Conservation (phyloP, 2,113 vertebrate genomes). For the Sialia sialis region DNA sequence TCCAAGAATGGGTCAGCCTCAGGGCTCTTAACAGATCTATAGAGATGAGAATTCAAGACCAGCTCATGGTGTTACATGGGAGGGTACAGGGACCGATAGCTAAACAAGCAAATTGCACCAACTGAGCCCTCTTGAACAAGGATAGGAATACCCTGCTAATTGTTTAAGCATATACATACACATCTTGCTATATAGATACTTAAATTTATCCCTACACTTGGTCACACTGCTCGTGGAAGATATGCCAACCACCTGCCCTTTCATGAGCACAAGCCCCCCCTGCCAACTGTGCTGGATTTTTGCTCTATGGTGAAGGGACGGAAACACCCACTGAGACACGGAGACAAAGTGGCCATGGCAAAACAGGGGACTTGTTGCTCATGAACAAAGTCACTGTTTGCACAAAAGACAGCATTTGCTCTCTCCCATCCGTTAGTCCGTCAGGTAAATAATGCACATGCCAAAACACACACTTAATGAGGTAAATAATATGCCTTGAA, state of each 20-base stretch:
- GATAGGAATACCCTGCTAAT: not conserved
- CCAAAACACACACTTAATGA: slow-evolving; percentile 82
- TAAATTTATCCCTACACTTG: not conserved
- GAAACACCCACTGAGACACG: not conserved
- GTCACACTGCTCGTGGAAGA: not conserved
- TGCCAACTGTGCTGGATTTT: not conserved
- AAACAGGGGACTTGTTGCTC: not conserved
- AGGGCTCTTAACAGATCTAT: not conserved
- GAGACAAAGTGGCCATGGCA: not conserved
- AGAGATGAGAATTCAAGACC: not conserved
- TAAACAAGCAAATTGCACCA: not conserved
- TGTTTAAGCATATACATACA: not conserved
- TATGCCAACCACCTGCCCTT: not conserved
- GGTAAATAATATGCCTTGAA: slow-evolving; percentile 78
- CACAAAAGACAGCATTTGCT: slow-evolving; percentile 71
- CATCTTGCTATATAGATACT: not conserved
- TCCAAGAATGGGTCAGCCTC: not conserved
- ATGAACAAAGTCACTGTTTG: slow-evolving; percentile 59
- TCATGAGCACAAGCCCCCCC: rapidly evolving
- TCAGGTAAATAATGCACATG: slow-evolving; percentile 78
- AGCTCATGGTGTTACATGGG: not conserved
- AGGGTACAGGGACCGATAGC: rapidly evolving
- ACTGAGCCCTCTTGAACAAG: not conserved
- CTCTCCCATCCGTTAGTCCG: slow-evolving; percentile 69
- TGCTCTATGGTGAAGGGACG: rapidly evolving